A percentile compares a stretch with the other conserved stretches of the same genome.
Evolutionary conservation across 2,113 vertebrate genomes (phyloP).

Genomic region (Syrmaticus mikado): DNA sequence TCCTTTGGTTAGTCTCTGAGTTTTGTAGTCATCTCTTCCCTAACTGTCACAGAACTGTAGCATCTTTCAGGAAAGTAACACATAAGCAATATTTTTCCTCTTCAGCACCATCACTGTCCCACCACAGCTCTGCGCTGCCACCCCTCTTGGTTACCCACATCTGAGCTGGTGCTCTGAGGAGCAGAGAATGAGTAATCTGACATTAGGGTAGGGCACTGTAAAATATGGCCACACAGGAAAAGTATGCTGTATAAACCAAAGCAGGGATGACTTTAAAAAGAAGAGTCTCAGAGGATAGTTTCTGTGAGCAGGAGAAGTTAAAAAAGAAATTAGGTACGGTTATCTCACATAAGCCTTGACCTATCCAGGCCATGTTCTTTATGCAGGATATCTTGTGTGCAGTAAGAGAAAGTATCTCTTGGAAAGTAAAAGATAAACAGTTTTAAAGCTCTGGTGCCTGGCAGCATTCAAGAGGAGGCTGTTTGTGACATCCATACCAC

Average conservation of each 20-base stretch:
- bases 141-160: fast-evolving
- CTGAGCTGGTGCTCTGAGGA: not conserved
- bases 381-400: not conserved
- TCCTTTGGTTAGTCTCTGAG: not conserved
- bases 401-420: not conserved
- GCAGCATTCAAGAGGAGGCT: not conserved
- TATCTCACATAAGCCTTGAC: not conserved
- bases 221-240: fast-evolving
- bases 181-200: not conserved
- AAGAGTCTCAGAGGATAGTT: not conserved
- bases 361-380: not conserved
- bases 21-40: not conserved
- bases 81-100: fast-evolving
- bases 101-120: not conserved
- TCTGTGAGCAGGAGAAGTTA: not conserved
- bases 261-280: not conserved
- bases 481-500: not conserved
- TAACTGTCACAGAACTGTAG: not conserved
- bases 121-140: fast-evolving
- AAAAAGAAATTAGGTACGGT: not conserved
- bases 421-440: not conserved
- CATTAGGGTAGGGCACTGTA: fast-evolving
- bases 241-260: not conserved
- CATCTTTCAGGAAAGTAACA: not conserved
- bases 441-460: not conserved